Evolutionary conservation across 2,113 vertebrate genomes (phyloP), one percentile per base, ranked within the genome.

Genomic region (Scomber scombrus): DNA sequence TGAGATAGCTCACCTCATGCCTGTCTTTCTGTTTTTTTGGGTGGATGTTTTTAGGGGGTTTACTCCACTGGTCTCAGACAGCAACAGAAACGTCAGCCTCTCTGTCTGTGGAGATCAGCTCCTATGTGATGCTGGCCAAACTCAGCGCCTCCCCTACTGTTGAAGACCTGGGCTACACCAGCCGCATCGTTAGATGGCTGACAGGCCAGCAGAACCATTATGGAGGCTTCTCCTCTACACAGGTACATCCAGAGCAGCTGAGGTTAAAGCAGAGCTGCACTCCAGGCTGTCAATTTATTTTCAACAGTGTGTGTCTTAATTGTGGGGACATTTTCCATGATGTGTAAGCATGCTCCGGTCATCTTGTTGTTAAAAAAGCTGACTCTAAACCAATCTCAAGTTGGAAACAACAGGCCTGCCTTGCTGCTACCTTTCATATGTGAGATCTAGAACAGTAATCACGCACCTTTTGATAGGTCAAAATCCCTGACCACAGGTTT

Each of bases 221-320:
- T 0, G 96, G 96, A 88, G 96, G 96, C 46, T 97, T 96, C 88
- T 94, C 93, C 16, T 96, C 95, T 43, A 96, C 95, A 0, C 95
- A 96, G 96, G 97, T 97, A 72, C 49, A 63, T 3, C 10, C 12
- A 5, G 14, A 29, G 5, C 3, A 34, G 16, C 34, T 40, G 34
- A 6, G 2, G 34, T 40, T 40, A 40, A 40, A 40, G 34, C 34
- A 40, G 34, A 40, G 34, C 6, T 40, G 34, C 34, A 40, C 34
- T 40, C 7, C 34, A 40, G 34, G 34, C 9, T 40, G 34, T 9
- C 31, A 34, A 7, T 40, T 40, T 40, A 40, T 9, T 40, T 7
- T 40, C 9, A 40, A 40, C 8, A 40, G 8, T 40, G 34, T 40
- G 34, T 40, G 9, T 40, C 7, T 40, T 34, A 6, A 34, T 34